Conservation (phyloP, 2,888 invertebrate genomes). For the Caenorhabditis drosophilae region DNA sequence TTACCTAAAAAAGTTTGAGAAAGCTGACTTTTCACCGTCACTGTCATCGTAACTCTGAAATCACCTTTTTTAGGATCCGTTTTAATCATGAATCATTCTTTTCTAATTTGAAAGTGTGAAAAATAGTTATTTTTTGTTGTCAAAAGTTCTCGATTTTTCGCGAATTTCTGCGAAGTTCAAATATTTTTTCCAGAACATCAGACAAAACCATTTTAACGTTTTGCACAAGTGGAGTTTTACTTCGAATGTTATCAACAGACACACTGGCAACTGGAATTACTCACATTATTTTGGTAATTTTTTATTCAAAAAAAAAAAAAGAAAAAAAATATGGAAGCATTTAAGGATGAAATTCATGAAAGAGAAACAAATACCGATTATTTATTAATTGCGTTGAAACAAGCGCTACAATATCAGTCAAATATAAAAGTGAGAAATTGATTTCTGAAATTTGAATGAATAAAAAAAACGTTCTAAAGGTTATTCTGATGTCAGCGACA, state of each 20-base stretch:
- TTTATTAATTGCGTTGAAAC: slow-evolving; percentile 80
- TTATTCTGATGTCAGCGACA: slow-evolving; percentile 90
- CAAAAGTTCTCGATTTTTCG: background rate
- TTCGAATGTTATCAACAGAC: slow-evolving; percentile 85
- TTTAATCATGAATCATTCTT: too few relatives aligned
- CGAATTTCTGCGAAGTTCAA: background rate
- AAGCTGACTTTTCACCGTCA: too few relatives aligned
- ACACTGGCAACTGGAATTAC: slow-evolving; percentile 79
- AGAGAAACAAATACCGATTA: slow-evolving; percentile 91
- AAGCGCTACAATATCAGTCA: slow-evolving; percentile 51
- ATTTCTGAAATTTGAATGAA: background rate
- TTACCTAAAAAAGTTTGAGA: too few relatives aligned
- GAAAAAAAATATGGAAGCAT: too few relatives aligned
- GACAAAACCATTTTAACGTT: slow-evolving; percentile 83
- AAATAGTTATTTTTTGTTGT: too few relatives aligned
- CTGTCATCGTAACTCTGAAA: too few relatives aligned
- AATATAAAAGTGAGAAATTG: slow-evolving; percentile 55
- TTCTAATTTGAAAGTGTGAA: too few relatives aligned
- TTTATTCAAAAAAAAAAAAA: too few relatives aligned
- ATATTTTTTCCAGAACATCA: slow-evolving; percentile 74
- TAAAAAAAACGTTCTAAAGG: slow-evolving; percentile 50
- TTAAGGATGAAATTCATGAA: slow-evolving; percentile 97
- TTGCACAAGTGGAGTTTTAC: slow-evolving; percentile 88
- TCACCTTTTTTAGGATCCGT: too few relatives aligned
- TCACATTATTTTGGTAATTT: slow-evolving; percentile 77